Percentiles rank a stretch among this genome's conserved stretches.
Conservation (phyloP, 2,113 vertebrate species). For the Pomatorhinus ruficollis region DNA sequence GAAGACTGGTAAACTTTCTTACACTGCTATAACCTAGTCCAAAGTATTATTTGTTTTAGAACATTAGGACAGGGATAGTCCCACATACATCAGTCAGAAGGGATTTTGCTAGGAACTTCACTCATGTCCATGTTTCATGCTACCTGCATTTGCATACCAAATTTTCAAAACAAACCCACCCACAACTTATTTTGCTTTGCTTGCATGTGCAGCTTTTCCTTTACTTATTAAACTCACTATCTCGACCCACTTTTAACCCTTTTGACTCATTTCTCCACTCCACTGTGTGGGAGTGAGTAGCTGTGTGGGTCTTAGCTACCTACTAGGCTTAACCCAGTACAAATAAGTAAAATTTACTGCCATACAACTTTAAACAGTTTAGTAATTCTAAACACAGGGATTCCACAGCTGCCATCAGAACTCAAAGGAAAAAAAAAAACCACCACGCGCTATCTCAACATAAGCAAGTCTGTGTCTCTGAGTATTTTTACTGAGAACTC, state of each 20-base stretch:
- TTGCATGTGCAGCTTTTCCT: neutral
- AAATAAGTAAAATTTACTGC: neutral
- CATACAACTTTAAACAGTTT: neutral
- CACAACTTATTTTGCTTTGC: neutral
- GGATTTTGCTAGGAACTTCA: neutral
- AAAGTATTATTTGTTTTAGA: neutral
- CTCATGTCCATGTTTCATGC: neutral
- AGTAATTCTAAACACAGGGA: neutral
- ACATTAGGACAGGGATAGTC: neutral
- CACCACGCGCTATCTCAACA: neutral
- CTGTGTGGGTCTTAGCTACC: neutral
- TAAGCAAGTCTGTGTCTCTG: neutral
- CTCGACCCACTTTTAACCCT: neutral
- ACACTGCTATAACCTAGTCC: neutral
- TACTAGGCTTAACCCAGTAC: neutral
- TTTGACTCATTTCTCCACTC: neutral
- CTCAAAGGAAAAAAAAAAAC: neutral
- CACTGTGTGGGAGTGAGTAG: neutral
- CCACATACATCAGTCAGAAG: neutral
- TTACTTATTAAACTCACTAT: neutral
- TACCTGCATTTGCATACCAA: neutral
- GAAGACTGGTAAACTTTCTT: neutral
- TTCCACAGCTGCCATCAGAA: neutral
- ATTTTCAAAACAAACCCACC: neutral
- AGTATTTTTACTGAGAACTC: neutral